phyloP scores from a whole-genome alignment of 2,113 vertebrate species.

The Gavialis gangeticus region DNA sequence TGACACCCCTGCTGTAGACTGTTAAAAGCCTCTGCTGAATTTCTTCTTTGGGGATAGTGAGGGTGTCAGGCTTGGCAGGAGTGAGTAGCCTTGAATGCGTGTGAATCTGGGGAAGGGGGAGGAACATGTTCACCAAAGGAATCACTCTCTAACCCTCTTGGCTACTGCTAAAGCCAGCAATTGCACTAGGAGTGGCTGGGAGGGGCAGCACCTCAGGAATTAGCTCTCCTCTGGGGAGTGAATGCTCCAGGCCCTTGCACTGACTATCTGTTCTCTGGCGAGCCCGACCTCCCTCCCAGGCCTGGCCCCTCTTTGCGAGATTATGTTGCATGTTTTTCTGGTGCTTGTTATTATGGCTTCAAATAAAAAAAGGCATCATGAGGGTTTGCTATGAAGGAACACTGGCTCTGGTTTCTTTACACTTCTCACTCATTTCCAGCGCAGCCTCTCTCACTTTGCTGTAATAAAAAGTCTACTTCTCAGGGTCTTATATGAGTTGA shows the following conservation, averaged over 20 bases:
- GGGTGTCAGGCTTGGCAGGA: neutral
- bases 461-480: neutral
- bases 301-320: neutral
- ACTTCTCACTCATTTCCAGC: neutral
- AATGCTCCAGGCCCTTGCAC: neutral
- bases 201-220: too few species aligned
- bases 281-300: neutral
- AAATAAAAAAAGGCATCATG: conserved; percentile 68
- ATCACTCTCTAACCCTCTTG: neutral
- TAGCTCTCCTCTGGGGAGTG: neutral
- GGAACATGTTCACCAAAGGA: too few species aligned
- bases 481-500: neutral
- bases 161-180: neutral
- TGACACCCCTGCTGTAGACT: too few species aligned
- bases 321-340: conserved; percentile 64
- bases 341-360: conserved; percentile 60
- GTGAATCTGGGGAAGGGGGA: neutral
- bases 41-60: neutral
- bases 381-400: conserved; percentile 47
- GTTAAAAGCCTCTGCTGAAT: neutral
- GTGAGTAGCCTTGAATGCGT: neutral
- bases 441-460: neutral
- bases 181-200: neutral
- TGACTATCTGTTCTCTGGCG: neutral
- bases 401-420: neutral